These are phyloP conservation scores for Etheostoma cragini DNA, from an alignment of 2,113 vertebrate genomes.

Conservation along the genomic window DNA sequence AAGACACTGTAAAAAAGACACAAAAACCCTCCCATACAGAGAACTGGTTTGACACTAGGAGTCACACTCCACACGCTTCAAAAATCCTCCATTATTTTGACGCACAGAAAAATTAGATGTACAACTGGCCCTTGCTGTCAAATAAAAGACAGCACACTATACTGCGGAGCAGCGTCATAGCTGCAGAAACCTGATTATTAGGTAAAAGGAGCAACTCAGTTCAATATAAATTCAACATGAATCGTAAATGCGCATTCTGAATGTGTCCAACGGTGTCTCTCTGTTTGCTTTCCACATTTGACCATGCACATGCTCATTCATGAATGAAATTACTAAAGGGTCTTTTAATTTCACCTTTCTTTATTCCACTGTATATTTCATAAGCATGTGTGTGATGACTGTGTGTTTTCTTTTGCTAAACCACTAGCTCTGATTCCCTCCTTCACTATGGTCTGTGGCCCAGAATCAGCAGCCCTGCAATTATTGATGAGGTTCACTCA, in stretches of 20 bases:
- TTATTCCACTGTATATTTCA: constrained; percentile 15
- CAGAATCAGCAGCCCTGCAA: constrained; percentile 72
- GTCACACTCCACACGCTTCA: neutral
- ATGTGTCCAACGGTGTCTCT: neutral
- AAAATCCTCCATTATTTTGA: neutral
- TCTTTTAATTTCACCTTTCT: constrained; percentile 19
- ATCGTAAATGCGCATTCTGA: neutral
- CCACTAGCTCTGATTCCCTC: constrained; percentile 41
- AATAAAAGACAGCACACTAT: neutral
- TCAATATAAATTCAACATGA: constrained; percentile 2
- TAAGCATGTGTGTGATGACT: constrained; percentile 26
- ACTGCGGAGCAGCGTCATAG: neutral
- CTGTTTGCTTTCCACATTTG: neutral
- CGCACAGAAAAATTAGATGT: neutral
- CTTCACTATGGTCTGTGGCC: constrained; percentile 54
- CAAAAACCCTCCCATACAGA: neutral
- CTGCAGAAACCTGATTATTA: neutral
- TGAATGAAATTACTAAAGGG: constrained; percentile 1
- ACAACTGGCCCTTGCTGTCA: neutral
- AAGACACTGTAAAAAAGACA: too few species aligned
- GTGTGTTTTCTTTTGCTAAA: constrained; percentile 49
- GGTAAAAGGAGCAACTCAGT: neutral
- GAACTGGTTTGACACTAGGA: neutral
- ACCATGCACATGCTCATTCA: constrained; percentile 11
- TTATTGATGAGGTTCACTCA: constrained; percentile 80